These are phyloP conservation scores for Leptopilina drosophilae DNA, from an alignment of 2,888 invertebrate species.

Conservation along the genomic window DNA sequence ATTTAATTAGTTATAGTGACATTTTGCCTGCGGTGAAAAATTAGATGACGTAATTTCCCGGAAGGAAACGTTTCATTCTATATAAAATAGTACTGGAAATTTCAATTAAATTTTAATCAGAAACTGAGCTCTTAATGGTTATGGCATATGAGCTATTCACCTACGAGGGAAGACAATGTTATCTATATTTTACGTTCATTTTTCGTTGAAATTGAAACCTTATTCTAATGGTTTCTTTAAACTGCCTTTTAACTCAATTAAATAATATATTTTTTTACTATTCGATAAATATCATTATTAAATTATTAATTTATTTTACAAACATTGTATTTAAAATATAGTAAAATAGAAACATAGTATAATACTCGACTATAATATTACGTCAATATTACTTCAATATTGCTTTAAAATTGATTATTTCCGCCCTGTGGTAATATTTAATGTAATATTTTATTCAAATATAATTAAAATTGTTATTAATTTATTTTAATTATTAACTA, in stretches of 20 bases:
- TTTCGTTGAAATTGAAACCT: background rate
- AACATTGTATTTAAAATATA: too few relatives aligned
- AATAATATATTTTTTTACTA: background rate
- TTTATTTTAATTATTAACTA: too few relatives aligned
- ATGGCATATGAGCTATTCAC: conserved; percentile 18
- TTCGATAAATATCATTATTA: background rate
- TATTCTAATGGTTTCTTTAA: background rate
- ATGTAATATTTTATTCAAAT: too few relatives aligned
- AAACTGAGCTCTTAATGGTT: conserved; percentile 28
- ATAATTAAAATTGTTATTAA: too few relatives aligned
- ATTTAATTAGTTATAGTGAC: background rate
- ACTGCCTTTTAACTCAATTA: background rate
- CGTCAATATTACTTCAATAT: too few relatives aligned
- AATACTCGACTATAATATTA: too few relatives aligned
- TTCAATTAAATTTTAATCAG: conserved; percentile 33
- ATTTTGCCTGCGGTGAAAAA: too few relatives aligned
- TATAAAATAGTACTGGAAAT: conserved; percentile 1
- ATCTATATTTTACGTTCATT: background rate
- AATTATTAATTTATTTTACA: too few relatives aligned
- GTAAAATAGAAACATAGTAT: too few relatives aligned
- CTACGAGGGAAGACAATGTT: background rate
- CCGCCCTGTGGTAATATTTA: too few relatives aligned
- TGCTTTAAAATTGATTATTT: too few relatives aligned
- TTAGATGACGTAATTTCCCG: background rate
- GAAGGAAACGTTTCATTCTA: background rate